These are phyloP conservation scores for Dioctria rufipes DNA, from an alignment of 2,888 invertebrate species.

Conservation along the genomic window DNA sequence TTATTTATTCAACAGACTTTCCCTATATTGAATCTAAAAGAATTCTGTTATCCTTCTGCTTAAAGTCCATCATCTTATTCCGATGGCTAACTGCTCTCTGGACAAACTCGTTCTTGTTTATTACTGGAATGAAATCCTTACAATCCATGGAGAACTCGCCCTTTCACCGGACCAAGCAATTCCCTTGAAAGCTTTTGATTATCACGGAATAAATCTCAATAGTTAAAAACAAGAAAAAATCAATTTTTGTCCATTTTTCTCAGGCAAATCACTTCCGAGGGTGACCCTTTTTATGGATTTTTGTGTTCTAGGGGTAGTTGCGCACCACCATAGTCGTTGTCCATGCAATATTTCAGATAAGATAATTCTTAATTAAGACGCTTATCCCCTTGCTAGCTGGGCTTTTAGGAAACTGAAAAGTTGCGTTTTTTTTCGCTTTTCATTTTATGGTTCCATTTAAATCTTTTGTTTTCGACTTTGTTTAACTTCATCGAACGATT, in stretches of 20 bases:
- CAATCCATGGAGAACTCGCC: slow-evolving; percentile 15
- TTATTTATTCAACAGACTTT: slow-evolving; percentile 56
- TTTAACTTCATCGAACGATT: too few relatives aligned
- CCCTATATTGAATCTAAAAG: background rate
- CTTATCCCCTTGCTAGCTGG: slow-evolving; percentile 46
- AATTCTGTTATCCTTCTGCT: too few relatives aligned
- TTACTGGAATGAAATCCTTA: slow-evolving; percentile 28
- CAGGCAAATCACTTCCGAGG: slow-evolving; percentile 59
- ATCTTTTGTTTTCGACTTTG: too few relatives aligned
- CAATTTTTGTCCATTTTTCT: slow-evolving; percentile 57
- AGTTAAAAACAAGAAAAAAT: slow-evolving; percentile 61
- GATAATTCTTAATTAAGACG: slow-evolving; percentile 60
- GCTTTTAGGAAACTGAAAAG: slow-evolving; percentile 21
- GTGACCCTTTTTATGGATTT: slow-evolving; percentile 58
- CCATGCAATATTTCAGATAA: slow-evolving; percentile 45
- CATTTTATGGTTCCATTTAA: too few relatives aligned
- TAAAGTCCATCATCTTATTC: too few relatives aligned
- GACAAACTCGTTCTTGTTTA: slow-evolving; percentile 21
- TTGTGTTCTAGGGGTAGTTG: slow-evolving; percentile 44
- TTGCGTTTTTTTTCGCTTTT: background rate
- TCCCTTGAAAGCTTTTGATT: slow-evolving; percentile 63
- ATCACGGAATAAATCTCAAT: slow-evolving; percentile 63
- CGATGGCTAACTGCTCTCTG: too few relatives aligned
- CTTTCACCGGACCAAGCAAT: slow-evolving; percentile 59
- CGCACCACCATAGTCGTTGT: slow-evolving; percentile 22